Base-by-base conservation (phyloP, 1,140 invertebrate genomes). In the Leptinotarsa lineolata region DNA sequence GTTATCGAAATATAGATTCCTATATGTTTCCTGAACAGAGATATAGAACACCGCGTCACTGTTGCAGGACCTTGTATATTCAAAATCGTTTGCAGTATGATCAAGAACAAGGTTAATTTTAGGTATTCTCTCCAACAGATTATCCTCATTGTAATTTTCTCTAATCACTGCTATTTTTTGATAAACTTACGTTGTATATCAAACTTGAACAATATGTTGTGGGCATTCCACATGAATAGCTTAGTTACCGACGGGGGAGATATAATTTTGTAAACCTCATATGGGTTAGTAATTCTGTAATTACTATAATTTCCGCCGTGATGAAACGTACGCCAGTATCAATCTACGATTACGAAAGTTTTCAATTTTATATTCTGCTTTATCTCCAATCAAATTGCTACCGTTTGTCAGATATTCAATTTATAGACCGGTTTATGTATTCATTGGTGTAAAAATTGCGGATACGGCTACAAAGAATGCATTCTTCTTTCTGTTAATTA, bases 371-470 rank as follows among this genome's bases (percentile, higher is more conserved):
- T 54, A 15, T 18, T 16, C 48, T 54, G 48, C 48, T 54, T 54
- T 54, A 54, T 54, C 48, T 54, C n/a, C 48, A 18, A 54, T 54
- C 48, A 54, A 54, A 54, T 54, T 54, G 48, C 48, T 54, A 54
- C 48, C n/a, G 48, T 54, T 54, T 54, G 16, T 15, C 48, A 15
- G n/a, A 54, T n/a, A 54, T 54, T 54, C n/a, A 54, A 54, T 54
- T 54, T 4, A 54, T 54, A 54, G 48, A 54, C 48, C 15, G 48
- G 30, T 39, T 39, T 39, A 39, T 39, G 30, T 39, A 39, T 39
- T 39, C 30, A 39, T 39, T 39, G 30, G 8, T 39, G 30, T 39
- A 39, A 39, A 11, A 39, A 39, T 8, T 39, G 30, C 30, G 11
- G 30, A 39, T 39, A 39, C 30, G 30, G 8, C 30, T 39, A 39